Evolutionary conservation across 2,888 invertebrate genomes (phyloP), one percentile per base, ranked within the genome.

Genomic region (Caenorhabditis sp.): DNA sequence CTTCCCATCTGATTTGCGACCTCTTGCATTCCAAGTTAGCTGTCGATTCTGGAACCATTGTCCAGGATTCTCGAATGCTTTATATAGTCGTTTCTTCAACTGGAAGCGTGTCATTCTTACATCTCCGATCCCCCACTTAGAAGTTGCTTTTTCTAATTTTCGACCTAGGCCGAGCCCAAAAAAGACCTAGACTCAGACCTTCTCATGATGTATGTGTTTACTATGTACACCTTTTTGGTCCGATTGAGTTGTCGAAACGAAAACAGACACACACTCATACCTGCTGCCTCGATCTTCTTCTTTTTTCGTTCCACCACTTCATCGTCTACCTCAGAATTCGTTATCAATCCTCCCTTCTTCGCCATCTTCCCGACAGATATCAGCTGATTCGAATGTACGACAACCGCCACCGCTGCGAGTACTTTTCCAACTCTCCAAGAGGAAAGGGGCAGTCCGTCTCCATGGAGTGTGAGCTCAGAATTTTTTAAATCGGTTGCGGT

Each of bases 401-500:
- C n/a, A n/a, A n/a, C n/a, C n/a, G n/a, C n/a, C n/a, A n/a, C 32
- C 32, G 32, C 32, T 58, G 53, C 22, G 24, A 72, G 72, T 56
- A 72, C 72, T 71, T 62, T 64, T 35, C 13, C 13, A 6, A 11
- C 40, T 40, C 40, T 40, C 40, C 40, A 40, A 40, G n/a, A n/a
- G n/a, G n/a, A n/a, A n/a, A n/a, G n/a, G n/a, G n/a, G 4, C 32
- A 6, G n/a, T n/a, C 47, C 47, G 47, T 47, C 47, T 47, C 47
- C 47, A 47, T 47, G 47, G 53, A 24, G 55, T 56, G 67, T 76
- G 76, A 76, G 76, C 76, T 76, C 76, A 76, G 76, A 76, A 76
- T 76, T 24, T 67, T 67, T 61, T 53, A 74, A 68, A 50, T 67
- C 50, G 56, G 24, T 22, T 53, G 35, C 35, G 74, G 76, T 76